These are phyloP conservation scores for Rhingia rostrata DNA, from an alignment of 2,888 invertebrate species.

Conservation along the genomic window DNA sequence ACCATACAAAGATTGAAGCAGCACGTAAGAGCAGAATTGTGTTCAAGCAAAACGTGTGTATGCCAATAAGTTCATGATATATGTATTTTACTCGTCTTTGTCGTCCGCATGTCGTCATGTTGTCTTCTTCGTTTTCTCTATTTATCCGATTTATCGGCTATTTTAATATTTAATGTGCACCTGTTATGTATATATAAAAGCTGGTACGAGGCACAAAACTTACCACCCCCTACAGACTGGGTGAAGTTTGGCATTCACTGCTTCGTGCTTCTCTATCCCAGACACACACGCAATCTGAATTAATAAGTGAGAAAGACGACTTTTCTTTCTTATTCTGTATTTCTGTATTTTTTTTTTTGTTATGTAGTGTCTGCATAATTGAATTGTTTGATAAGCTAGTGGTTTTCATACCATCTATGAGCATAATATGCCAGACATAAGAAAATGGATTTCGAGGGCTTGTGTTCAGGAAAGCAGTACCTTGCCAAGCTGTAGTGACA, in stretches of 20 bases:
- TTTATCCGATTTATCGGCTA: slow-evolving; percentile 59
- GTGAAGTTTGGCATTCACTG: slow-evolving; percentile 2
- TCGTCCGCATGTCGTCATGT: background rate
- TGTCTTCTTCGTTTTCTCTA: slow-evolving; percentile 17
- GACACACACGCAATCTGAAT: slow-evolving; percentile 53
- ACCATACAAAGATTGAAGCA: slow-evolving; percentile 29
- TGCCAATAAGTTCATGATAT: slow-evolving; percentile 60
- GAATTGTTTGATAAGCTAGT: slow-evolving; percentile 34
- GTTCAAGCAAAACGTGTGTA: slow-evolving; percentile 20
- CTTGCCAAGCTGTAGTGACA: too few relatives aligned
- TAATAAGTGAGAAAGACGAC: slow-evolving; percentile 21
- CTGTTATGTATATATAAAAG: slow-evolving; percentile 54
- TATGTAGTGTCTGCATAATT: slow-evolving; percentile 55
- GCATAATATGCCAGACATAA: slow-evolving; percentile 21
- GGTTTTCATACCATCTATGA: slow-evolving; percentile 9
- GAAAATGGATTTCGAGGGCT: slow-evolving; percentile 11
- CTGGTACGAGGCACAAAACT: background rate
- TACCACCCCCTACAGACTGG: slow-evolving; percentile 4
- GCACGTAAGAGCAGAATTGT: slow-evolving; percentile 44
- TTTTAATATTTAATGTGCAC: slow-evolving; percentile 68
- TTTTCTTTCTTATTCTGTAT: background rate
- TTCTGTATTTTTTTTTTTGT: background rate
- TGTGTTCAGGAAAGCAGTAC: background rate
- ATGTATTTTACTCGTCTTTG: background rate
- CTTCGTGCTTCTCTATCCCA: slow-evolving; percentile 18